phyloP scores from a whole-genome alignment of 1,140 invertebrate species.

The Camponotus pennsylvanicus region DNA sequence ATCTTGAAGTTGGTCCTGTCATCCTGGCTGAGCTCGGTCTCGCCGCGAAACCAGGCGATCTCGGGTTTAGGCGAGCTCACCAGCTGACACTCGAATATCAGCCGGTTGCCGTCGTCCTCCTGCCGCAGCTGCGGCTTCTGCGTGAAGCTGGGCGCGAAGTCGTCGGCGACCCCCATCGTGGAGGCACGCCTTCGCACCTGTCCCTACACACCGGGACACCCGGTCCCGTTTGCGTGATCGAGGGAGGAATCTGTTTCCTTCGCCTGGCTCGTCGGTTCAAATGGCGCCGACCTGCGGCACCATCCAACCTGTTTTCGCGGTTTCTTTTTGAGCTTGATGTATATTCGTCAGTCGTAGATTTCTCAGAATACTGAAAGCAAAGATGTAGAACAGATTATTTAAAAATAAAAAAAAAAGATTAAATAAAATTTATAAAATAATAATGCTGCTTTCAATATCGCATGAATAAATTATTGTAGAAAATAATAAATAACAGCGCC shows the following conservation, averaged over 20 bases:
- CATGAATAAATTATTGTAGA: too few relatives aligned
- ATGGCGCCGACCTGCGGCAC: constrained; percentile 74
- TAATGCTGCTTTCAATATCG: too few relatives aligned
- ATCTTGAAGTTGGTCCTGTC: constrained; percentile 94
- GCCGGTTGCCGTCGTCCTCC: constrained; percentile 97
- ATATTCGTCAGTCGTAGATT: not conserved
- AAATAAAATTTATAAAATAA: too few relatives aligned
- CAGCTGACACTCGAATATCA: constrained; percentile 98
- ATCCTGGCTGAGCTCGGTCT: constrained; percentile 93
- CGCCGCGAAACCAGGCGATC: constrained; percentile 96
- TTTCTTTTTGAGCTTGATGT: constrained; percentile 4
- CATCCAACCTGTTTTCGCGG: constrained; percentile 63
- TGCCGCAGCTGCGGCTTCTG: constrained; percentile 98
- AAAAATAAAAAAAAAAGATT: too few relatives aligned
- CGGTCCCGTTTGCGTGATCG: constrained; percentile 25
- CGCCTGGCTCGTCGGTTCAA: constrained; percentile 64
- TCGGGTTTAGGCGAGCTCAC: constrained; percentile 95
- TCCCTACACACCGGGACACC: constrained; percentile 58
- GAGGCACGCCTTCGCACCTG: constrained; percentile 76
- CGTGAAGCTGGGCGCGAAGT: constrained; percentile 98
- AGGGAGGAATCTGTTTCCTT: constrained; percentile 17
- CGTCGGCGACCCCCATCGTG: constrained; percentile 93
- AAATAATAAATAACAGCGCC: too few relatives aligned
- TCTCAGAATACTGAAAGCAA: constrained; percentile 24
- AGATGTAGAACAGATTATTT: too few relatives aligned